Percentiles rank a stretch among this genome's conserved stretches.
Conservation (phyloP, 2,888 invertebrate species). For the Caenorhabditis angaria region DNA sequence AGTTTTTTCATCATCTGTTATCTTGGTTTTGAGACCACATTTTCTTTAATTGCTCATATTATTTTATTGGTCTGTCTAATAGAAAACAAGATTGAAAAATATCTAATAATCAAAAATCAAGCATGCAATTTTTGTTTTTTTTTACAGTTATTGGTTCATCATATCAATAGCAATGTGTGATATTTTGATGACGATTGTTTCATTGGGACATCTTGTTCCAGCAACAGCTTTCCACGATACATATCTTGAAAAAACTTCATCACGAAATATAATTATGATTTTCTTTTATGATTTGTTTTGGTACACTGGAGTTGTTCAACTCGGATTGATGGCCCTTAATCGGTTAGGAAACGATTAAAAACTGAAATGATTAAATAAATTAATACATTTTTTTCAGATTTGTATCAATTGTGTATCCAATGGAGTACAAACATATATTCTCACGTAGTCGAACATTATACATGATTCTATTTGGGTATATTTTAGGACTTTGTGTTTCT, state of each 20-base stretch:
- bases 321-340: constrained; percentile 69
- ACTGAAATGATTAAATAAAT: neutral
- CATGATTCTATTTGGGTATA: constrained; percentile 55
- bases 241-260: constrained; percentile 56
- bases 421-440: constrained; percentile 68
- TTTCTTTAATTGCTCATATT: too few relatives aligned
- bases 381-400: constrained; percentile 52
- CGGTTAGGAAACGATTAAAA: constrained; percentile 55
- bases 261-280: constrained; percentile 63
- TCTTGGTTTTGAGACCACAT: neutral
- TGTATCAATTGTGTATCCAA: constrained; percentile 69
- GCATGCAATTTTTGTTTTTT: constrained; percentile 1
- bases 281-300: constrained; percentile 71
- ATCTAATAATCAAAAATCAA: neutral
- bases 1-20: neutral
- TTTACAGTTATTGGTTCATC: constrained; percentile 70
- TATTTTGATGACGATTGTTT: constrained; percentile 66
- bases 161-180: constrained; percentile 68
- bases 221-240: constrained; percentile 67
- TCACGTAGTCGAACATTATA: constrained; percentile 48
- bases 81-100: too few relatives aligned
- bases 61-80: too few relatives aligned
- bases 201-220: constrained; percentile 64
- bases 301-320: constrained; percentile 70
- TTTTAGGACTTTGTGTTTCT: constrained; percentile 56